Evolutionary conservation across 2,888 invertebrate species (phyloP), one percentile per base, ranked within the genome.

Genomic region (Trisateles emortualis): DNA sequence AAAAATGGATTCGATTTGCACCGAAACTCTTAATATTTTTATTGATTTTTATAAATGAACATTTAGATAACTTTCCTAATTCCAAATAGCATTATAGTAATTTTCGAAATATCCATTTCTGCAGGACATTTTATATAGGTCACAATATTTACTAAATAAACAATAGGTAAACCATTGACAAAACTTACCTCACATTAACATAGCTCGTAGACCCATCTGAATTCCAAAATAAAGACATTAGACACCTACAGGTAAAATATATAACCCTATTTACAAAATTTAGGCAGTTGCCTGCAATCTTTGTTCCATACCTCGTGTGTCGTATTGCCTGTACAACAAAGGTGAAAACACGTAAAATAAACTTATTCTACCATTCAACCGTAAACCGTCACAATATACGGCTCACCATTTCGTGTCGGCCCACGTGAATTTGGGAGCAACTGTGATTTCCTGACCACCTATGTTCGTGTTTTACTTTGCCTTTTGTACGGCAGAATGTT

Each of bases 311-410:
- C 45, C 10, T 16, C 22, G 46, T 45, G 43, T 63, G 47, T 55
- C 30, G 47, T 40, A 68, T 62, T 53, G 38, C 38, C 36, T 22
- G 44, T 49, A 41, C 47, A 62, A 78, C 74, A 79, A 74, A 79
- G 72, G 75, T 70, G 71, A 65, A 69, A 72, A 79, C 72, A 75
- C 76, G 76, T 79, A 72, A 78, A 76, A 70, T 60, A 72, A 75
- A 76, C 75, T 78, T 81, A 76, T 80, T 80, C 76, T 69, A 70
- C 72, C 72, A 56, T 64, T 53, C 40, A 57, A 70, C 68, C 78
- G 78, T 83, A 82, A 82, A 81, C 50, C 61, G 69, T 53, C 50
- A 64, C 68, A 63, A 74, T 59, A 65, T 74, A 74, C 69, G 69
- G 60, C 55, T 13, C 45, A 54, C 57, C 64, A 53, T 64, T 66